Conservation (phyloP, 92 coral and sea anemone species). For the Zoanthus sansibaricus region DNA sequence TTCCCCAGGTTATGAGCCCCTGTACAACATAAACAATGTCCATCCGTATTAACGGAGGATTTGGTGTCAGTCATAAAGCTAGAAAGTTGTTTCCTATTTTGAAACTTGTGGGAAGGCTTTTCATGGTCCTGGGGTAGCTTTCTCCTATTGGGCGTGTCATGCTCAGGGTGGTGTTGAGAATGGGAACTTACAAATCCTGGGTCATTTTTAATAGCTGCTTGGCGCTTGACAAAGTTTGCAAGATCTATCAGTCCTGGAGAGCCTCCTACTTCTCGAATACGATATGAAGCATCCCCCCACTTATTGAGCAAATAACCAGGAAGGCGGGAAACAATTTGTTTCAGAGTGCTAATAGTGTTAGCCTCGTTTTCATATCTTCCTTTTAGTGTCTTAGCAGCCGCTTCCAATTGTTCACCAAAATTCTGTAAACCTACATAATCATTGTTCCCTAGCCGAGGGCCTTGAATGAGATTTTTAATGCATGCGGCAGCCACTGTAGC, state of each 20-base stretch:
- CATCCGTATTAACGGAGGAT: neutral
- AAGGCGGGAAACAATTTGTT: slow-evolving; percentile 17
- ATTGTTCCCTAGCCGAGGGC: slow-evolving; percentile 47
- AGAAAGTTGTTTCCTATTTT: neutral
- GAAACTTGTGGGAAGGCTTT: neutral
- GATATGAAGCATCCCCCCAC: slow-evolving; percentile 55
- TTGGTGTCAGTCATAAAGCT: neutral
- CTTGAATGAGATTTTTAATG: slow-evolving; percentile 54
- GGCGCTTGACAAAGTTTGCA: slow-evolving; percentile 34
- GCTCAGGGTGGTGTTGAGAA: neutral
- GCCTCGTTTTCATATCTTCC: slow-evolving; percentile 46
- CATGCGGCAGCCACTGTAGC: slow-evolving; percentile 74
- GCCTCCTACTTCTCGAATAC: slow-evolving; percentile 61
- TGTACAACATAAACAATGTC: slow-evolving; percentile 38
- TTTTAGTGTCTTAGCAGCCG: slow-evolving; percentile 33
- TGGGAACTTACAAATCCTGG: slow-evolving; percentile 8
- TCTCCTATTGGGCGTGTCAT: neutral
- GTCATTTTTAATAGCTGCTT: slow-evolving; percentile 49
- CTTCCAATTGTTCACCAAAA: slow-evolving; percentile 60
- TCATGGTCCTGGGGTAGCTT: slow-evolving; percentile 1
- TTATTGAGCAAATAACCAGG: slow-evolving; percentile 47
- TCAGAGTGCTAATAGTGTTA: slow-evolving; percentile 32
- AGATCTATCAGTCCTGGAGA: slow-evolving; percentile 17
- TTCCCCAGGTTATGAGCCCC: slow-evolving; percentile 25
- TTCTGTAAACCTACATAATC: slow-evolving; percentile 53